These are phyloP conservation scores for Kobus ellipsiprymnus DNA, from an alignment of 2,113 vertebrate genomes.

Conservation along the genomic window DNA sequence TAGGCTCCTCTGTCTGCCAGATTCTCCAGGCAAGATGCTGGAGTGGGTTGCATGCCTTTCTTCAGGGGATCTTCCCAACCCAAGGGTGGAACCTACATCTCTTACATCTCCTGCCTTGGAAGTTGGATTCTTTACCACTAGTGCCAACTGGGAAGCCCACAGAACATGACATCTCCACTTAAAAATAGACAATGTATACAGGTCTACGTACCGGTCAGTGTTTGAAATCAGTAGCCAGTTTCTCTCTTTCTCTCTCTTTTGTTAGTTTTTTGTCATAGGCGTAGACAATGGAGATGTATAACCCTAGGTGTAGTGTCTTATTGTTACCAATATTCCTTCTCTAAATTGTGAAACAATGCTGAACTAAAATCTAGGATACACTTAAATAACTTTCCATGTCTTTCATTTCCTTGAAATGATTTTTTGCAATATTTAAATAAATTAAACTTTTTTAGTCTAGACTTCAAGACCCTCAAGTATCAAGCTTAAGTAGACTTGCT, in stretches of 20 bases:
- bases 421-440: background rate
- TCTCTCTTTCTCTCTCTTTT: background rate
- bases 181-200: background rate
- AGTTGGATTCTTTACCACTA: background rate
- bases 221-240: background rate
- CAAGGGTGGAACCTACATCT: background rate
- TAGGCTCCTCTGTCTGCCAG: background rate
- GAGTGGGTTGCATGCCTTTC: background rate
- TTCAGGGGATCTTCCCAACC: background rate
- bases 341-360: background rate
- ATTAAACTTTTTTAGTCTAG: background rate
- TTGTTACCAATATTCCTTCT: background rate
- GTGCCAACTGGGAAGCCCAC: background rate
- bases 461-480: background rate
- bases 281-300: background rate
- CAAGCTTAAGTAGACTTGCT: background rate
- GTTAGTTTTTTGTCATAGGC: background rate
- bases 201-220: background rate
- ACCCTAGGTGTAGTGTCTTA: background rate
- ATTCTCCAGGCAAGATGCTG: background rate
- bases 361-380: background rate
- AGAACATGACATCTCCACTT: background rate
- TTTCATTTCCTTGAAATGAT: background rate
- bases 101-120: background rate
- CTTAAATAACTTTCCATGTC: background rate